Evolutionary conservation across 2,888 invertebrate genomes (phyloP), one percentile per base, ranked within the genome.

Genomic region (Yponomeuta sedellus): DNA sequence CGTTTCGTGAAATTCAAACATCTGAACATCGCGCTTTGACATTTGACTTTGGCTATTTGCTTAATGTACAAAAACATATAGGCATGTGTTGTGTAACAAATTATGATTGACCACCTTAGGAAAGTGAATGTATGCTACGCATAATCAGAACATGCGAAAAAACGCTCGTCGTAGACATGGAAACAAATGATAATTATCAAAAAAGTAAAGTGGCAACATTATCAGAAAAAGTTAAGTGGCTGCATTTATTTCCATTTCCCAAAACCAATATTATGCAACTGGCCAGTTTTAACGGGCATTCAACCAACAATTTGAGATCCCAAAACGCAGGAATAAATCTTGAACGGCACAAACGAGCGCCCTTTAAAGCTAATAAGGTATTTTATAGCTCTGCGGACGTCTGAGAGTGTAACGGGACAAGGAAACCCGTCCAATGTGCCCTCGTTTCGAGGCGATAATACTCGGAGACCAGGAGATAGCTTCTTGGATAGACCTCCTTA

Each of bases 391-490:
- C 16, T 22, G 64, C 44, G 19, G 64, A 44, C 62, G 39, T 10
- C 62, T 19, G 20, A 11, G 64, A 22, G 22, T 25, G 22, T 64
- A 64, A 64, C 64, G 64, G 64, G 40, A 52, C 25, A n/a, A 20
- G 25, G 64, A 28, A 52, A 62, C 62, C 62, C 62, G 62, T 62
- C 62, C 39, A 34, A 52, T 52, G 64, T 81, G 84, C 76, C 84
- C 84, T 79, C 80, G 73, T 84, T 85, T 71, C 74, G 70, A 78
- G 76, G 85, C 84, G 88, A 82, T 87, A 87, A 86, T 82, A 77
- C 80, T 78, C 81, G 77, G 78, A 77, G 77, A 76, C 22, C 56
- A 77, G 12, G 74, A 74, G 73, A 78, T 79, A 75, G 71, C 72
- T 74, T 75, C 78, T 79, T 78, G 75, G 69, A 52, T 52, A 52